Conservation (phyloP, 2,113 vertebrate species). For the Uria aalge region DNA sequence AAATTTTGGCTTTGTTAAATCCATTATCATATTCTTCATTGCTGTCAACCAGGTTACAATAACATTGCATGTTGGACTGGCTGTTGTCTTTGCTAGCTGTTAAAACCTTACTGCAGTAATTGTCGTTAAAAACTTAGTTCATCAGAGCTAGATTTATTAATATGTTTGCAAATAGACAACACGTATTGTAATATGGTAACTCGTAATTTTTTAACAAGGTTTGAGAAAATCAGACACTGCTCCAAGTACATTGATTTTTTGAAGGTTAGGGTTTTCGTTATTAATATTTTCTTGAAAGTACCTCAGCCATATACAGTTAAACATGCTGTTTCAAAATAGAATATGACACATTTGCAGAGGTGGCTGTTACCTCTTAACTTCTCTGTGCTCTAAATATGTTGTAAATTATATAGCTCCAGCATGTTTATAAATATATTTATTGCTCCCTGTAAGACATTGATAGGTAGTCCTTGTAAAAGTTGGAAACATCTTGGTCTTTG, state of each 20-base stretch:
- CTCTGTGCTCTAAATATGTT: neutral
- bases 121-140: neutral
- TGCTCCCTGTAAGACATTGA: slow-evolving; percentile 24
- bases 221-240: slow-evolving; percentile 18
- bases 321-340: slow-evolving; percentile 18
- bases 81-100: neutral
- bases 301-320: neutral
- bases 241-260: slow-evolving; percentile 40
- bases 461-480: slow-evolving; percentile 24
- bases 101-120: neutral
- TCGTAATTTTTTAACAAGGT: neutral
- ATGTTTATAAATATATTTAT: slow-evolving; percentile 53
- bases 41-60: neutral
- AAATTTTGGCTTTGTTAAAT: neutral
- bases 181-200: neutral
- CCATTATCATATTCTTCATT: neutral
- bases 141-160: neutral
- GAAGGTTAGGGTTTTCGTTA: slow-evolving; percentile 52
- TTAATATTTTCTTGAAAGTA: slow-evolving; percentile 27
- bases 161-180: neutral
- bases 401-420: slow-evolving; percentile 27
- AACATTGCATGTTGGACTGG: neutral
- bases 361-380: neutral
- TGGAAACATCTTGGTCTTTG: neutral
- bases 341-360: neutral